Base-by-base conservation (phyloP, 2,113 vertebrate species). In the Manacus vitellinus region DNA sequence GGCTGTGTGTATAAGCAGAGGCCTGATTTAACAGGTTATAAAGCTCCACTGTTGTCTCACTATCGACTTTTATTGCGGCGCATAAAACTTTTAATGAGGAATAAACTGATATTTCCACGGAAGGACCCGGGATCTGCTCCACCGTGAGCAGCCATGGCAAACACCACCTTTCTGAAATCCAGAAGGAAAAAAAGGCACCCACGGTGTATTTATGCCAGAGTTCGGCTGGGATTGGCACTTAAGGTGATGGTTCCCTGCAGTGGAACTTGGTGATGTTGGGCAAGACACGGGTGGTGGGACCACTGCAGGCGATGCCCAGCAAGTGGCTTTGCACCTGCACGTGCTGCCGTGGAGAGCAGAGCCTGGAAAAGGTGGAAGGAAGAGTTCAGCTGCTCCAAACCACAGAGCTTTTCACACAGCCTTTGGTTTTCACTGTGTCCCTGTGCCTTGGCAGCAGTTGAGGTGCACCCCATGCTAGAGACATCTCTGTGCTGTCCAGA, bases 81-180 rank as follows among this genome's bases (percentile, higher is more conserved):
- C 5, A 9, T 88, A 70, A 84, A 66, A 66, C 51, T 80, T 95
- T 97, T 94, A 96, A 85, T 66, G 87, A 96, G 93, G 95, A 95
- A 90, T 87, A 79, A 91, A 84, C 81, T 84, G 89, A 70, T 52
- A 56, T 70, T 68, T 27, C 58, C 21, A 44, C 0, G 39, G 7
- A 39, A 72, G 31, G 71, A 73, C 16, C 17, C 21, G 8, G 3
- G 85, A 74, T 54, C 82, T 37, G 81, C 75, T 59, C 91, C 10
- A 93, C 92, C 67, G 86, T 6, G 39, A 85, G 73, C 58, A 23
- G 1, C 5, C 54, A 47, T 4, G 8, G 77, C 77, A 46, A 39
- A 8, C 46, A n/a, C 13, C 70, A 8, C 27, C 1, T 31, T 68
- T 67, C 23, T 41, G 37, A 71, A 89, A 77, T 17, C 63, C 75